phyloP scores from a whole-genome alignment of 2,888 invertebrate species.

The Ischnura elegans region DNA sequence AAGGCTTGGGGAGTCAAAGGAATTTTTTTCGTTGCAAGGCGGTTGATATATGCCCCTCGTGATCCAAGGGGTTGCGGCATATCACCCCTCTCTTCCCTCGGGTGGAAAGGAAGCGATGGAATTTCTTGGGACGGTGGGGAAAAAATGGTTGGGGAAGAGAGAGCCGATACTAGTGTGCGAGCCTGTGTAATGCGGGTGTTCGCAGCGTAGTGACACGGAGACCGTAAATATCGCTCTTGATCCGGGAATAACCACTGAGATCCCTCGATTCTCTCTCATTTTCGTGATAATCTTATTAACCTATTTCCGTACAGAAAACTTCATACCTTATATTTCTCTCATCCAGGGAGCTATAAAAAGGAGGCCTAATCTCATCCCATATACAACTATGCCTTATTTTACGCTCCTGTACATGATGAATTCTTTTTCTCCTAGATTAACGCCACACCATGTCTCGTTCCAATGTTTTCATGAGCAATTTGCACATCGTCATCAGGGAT shows the following conservation, averaged over 20 bases:
- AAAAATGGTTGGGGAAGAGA: not conserved
- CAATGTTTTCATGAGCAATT: too few relatives aligned
- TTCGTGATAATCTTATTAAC: too few relatives aligned
- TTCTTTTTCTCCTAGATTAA: too few relatives aligned
- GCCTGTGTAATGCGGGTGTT: not conserved
- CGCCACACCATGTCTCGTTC: too few relatives aligned
- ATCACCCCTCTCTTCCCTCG: not conserved
- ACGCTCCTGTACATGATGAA: too few relatives aligned
- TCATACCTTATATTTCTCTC: too few relatives aligned
- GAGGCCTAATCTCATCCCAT: too few relatives aligned
- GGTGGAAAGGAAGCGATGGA: not conserved
- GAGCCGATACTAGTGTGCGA: not conserved
- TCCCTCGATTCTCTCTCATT: not conserved
- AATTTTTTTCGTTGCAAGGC: not conserved
- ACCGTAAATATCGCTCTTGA: not conserved
- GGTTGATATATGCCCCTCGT: constrained; percentile 16
- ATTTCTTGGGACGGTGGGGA: not conserved
- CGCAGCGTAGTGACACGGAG: not conserved
- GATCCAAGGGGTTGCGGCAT: not conserved
- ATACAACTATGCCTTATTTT: too few relatives aligned
- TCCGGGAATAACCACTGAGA: not conserved
- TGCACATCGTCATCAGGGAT: too few relatives aligned
- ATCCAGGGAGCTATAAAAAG: too few relatives aligned
- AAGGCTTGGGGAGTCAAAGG: not conserved
- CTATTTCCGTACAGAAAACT: too few relatives aligned